Percentiles rank a stretch among this genome's conserved stretches.
These are phyloP conservation scores for Erebia ligea DNA, from an alignment of 2,888 invertebrate species.

Conservation along the genomic window DNA sequence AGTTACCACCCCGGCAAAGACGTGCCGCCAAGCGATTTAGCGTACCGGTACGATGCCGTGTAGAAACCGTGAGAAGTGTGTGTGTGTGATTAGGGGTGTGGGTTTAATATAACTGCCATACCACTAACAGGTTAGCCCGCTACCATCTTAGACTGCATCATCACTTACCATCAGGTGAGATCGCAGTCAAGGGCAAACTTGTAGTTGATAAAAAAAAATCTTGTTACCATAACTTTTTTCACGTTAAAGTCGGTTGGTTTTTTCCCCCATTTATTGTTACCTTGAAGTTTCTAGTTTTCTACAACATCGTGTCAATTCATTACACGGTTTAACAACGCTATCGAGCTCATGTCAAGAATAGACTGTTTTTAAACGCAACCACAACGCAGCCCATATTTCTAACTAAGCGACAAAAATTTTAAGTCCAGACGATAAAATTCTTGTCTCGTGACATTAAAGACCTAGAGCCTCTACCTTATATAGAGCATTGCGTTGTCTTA, in stretches of 20 bases:
- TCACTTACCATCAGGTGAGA: too few species aligned
- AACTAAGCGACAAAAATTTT: conserved; percentile 18
- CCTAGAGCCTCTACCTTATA: not conserved
- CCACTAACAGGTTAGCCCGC: too few species aligned
- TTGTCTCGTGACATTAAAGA: not conserved
- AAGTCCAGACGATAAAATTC: conserved; percentile 2
- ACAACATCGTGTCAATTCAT: conserved; percentile 28
- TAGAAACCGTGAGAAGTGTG: too few species aligned
- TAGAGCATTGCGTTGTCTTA: not conserved
- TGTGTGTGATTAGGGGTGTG: too few species aligned
- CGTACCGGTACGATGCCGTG: too few species aligned
- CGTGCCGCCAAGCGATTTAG: too few species aligned
- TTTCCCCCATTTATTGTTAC: not conserved
- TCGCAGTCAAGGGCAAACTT: too few species aligned
- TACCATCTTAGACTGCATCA: too few species aligned
- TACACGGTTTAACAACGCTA: conserved; percentile 45
- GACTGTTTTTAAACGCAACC: conserved; percentile 54
- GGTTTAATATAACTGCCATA: too few species aligned
- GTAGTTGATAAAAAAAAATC: too few species aligned
- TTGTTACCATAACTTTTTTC: not conserved
- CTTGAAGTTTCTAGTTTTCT: conserved; percentile 15
- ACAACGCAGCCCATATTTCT: conserved; percentile 43
- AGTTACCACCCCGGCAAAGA: too few species aligned
- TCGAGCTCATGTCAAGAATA: conserved; percentile 59
- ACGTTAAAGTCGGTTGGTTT: not conserved